Percentiles rank a stretch among this genome's conserved stretches.
Evolutionary conservation across 2,888 invertebrate species (phyloP).

Genomic region (Aleiodes leptofemur): DNA sequence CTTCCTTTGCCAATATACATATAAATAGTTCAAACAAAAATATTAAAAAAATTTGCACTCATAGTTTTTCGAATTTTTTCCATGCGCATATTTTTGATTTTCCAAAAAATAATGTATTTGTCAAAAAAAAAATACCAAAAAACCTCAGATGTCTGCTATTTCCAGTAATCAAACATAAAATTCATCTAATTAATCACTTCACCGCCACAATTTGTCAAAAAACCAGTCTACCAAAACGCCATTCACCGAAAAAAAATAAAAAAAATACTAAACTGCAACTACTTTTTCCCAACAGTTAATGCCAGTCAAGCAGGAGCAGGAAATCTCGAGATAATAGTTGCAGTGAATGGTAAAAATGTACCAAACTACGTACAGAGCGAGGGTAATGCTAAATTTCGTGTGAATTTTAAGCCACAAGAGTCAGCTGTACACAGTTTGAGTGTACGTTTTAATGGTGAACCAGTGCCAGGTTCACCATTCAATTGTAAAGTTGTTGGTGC

Average conservation of each 20-base stretch:
- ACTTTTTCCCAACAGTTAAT: constrained; percentile 90
- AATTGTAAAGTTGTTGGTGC: constrained; percentile 87
- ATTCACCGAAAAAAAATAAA: neutral
- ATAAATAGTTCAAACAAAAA: too few relatives aligned
- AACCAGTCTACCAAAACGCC: neutral
- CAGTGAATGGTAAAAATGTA: constrained; percentile 96
- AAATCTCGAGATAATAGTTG: constrained; percentile 97
- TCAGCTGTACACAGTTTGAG: constrained; percentile 93
- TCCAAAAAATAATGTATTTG: too few relatives aligned
- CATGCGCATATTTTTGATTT: too few relatives aligned
- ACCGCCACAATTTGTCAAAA: neutral
- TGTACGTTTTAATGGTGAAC: constrained; percentile 86
- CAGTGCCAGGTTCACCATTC: constrained; percentile 92
- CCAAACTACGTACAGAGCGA: constrained; percentile 99
- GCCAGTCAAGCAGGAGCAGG: constrained; percentile 97
- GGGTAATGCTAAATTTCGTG: constrained; percentile 95
- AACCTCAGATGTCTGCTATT: too few relatives aligned
- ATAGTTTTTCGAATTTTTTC: too few relatives aligned
- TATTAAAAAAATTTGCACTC: too few relatives aligned
- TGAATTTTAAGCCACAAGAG: constrained; percentile 97
- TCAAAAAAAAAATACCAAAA: too few relatives aligned
- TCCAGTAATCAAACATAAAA: too few relatives aligned
- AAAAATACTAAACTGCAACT: constrained; percentile 76
- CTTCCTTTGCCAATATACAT: too few relatives aligned
- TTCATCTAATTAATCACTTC: too few relatives aligned